Percentiles rank a stretch among this genome's conserved stretches.
These are phyloP conservation scores for Iselma pallidipennis DNA, from an alignment of 2,888 invertebrate genomes.

Conservation along the genomic window DNA sequence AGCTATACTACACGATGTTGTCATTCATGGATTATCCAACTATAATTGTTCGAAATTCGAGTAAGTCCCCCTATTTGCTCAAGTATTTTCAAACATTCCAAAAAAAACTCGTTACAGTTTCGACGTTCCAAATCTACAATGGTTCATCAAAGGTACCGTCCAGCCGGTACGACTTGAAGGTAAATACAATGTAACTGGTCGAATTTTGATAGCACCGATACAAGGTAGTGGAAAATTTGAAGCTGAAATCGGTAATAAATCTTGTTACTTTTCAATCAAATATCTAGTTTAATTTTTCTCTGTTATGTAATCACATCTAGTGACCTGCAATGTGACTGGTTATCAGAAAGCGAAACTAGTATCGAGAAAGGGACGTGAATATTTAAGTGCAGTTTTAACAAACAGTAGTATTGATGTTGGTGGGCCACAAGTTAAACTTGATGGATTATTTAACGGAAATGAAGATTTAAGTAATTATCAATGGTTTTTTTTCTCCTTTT, in stretches of 20 bases:
- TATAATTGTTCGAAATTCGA: conserved; percentile 36
- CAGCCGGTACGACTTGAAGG: conserved; percentile 36
- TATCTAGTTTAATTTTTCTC: too few relatives aligned
- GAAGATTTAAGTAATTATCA: conserved; percentile 35
- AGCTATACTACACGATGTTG: conserved; percentile 36
- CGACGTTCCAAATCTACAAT: conserved; percentile 39
- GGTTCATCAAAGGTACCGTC: conserved; percentile 35
- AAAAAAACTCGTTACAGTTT: conserved; percentile 30
- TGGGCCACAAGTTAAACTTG: conserved; percentile 37
- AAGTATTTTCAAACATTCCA: background rate
- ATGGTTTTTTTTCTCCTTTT: background rate
- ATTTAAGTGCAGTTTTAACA: conserved; percentile 33
- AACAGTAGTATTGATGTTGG: conserved; percentile 37
- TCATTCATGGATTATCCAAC: conserved; percentile 33
- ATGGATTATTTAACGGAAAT: conserved; percentile 42
- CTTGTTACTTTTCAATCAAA: background rate
- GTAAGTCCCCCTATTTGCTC: conserved; percentile 31
- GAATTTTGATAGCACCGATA: conserved; percentile 45
- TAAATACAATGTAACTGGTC: conserved; percentile 43
- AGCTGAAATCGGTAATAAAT: conserved; percentile 36
- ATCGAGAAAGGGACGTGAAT: conserved; percentile 33
- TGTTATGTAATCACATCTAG: too few relatives aligned
- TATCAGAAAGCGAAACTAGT: conserved; percentile 36
- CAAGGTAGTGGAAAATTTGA: conserved; percentile 39
- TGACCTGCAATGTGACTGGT: conserved; percentile 30